Evolutionary conservation across 2,113 vertebrate genomes (phyloP).

Genomic region (Stigmatopora nigra): DNA sequence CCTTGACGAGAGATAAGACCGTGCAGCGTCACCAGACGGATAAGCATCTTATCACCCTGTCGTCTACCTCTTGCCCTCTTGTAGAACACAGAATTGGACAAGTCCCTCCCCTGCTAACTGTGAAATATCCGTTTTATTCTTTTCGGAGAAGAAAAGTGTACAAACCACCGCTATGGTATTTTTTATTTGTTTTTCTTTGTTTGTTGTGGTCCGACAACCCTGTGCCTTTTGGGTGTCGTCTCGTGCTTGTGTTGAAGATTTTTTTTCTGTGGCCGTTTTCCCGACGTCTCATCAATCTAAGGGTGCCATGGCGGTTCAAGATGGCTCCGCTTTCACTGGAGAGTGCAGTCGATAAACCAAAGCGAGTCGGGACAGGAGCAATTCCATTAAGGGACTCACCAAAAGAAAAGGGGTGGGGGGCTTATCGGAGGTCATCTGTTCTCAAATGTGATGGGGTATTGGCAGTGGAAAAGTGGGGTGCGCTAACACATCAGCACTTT

Average conservation of each 20-base stretch:
- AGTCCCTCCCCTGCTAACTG: slow-evolving; percentile 36
- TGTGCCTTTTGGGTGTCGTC: slow-evolving; percentile 27
- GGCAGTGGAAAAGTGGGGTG: slow-evolving; percentile 20
- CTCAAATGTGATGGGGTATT: slow-evolving; percentile 16
- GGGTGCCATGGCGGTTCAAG: slow-evolving; percentile 54
- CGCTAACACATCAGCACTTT: slow-evolving; percentile 15
- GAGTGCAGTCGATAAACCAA: slow-evolving; percentile 50
- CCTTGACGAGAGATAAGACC: slow-evolving; percentile 44
- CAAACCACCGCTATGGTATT: neutral
- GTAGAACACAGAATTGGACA: slow-evolving; percentile 48
- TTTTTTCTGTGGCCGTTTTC: slow-evolving; percentile 25
- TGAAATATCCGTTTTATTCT: slow-evolving; percentile 8
- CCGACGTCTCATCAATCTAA: slow-evolving; percentile 58
- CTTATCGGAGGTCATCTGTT: slow-evolving; percentile 55
- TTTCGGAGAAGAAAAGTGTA: neutral
- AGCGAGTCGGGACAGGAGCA: slow-evolving; percentile 47
- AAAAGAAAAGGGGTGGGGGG: slow-evolving; percentile 25
- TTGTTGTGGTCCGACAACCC: neutral
- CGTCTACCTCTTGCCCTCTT: slow-evolving; percentile 51
- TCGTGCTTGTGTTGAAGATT: slow-evolving; percentile 2
- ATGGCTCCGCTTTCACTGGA: slow-evolving; percentile 51
- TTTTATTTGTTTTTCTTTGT: neutral
- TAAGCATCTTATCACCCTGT: slow-evolving; percentile 65
- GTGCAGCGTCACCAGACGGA: slow-evolving; percentile 33
- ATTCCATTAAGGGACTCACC: slow-evolving; percentile 57